phyloP scores from a whole-genome alignment of 2,888 invertebrate genomes.

The Pelosia muscerda region DNA sequence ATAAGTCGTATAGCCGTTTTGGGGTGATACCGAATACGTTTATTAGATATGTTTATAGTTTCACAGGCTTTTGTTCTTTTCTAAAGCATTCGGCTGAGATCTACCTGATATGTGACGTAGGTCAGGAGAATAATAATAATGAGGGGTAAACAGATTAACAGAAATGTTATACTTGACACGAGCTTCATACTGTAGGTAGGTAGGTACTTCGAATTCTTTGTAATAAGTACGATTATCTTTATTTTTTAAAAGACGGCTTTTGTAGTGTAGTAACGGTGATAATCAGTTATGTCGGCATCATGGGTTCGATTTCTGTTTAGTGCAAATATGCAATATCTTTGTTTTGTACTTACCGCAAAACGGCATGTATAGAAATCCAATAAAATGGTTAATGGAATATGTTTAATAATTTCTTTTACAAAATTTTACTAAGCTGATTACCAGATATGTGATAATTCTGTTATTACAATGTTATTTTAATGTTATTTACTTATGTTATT shows the following conservation, averaged over 20 bases:
- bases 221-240: not conserved
- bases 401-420: too few relatives aligned
- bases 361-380: too few relatives aligned
- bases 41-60: conserved; percentile 17
- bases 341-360: too few relatives aligned
- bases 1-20: conserved; percentile 22
- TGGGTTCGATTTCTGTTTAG: not conserved
- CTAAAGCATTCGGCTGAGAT: not conserved
- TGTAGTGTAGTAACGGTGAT: not conserved
- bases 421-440: too few relatives aligned
- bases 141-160: not conserved
- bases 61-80: conserved; percentile 14
- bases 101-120: not conserved
- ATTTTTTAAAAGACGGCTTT: not conserved
- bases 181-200: not conserved
- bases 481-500: too few relatives aligned
- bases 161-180: not conserved
- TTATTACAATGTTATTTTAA: too few relatives aligned
- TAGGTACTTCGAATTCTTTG: not conserved
- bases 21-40: conserved; percentile 22
- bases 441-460: too few relatives aligned
- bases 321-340: not conserved
- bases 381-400: too few relatives aligned
- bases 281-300: not conserved
- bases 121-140: conserved; percentile 1